A percentile compares a stretch with the other conserved stretches of the same genome.
Evolutionary conservation across 2,797 vertebrate genomes (phyloP).

Genomic region (Cyclopterus lumpus): DNA sequence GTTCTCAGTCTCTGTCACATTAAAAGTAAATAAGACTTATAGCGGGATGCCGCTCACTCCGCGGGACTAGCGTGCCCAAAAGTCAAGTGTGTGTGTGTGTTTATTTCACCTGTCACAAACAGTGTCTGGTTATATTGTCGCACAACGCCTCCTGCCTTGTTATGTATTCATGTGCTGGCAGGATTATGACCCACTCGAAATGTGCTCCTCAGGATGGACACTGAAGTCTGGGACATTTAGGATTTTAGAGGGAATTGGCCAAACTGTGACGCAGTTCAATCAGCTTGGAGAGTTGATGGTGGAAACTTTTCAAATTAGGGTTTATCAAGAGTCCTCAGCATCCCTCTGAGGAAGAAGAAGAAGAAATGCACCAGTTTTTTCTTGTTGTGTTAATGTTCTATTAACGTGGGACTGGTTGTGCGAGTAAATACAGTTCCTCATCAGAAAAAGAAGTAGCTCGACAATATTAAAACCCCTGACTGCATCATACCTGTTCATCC

Average conservation of each 20-base stretch:
- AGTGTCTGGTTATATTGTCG: constrained; percentile 11
- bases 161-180: constrained; percentile 45
- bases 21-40: constrained; percentile 85
- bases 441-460: background rate
- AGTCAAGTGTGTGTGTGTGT: constrained; percentile 43
- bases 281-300: constrained; percentile 13
- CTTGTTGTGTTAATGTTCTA: background rate
- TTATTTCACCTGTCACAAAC: constrained; percentile 24
- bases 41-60: constrained; percentile 65
- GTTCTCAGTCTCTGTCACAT: constrained; percentile 82
- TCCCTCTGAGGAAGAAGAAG: background rate
- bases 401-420: background rate
- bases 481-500: background rate
- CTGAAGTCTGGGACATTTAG: constrained; percentile 38
- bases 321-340: constrained; percentile 6
- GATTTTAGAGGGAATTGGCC: constrained; percentile 29
- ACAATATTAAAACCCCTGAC: background rate
- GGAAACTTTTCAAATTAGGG: constrained; percentile 17
- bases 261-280: constrained; percentile 37
- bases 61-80: constrained; percentile 47
- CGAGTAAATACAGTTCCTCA: background rate
- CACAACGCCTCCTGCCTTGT: constrained; percentile 28
- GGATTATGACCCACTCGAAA: constrained; percentile 32
- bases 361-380: background rate
- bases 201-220: constrained; percentile 21